These are phyloP conservation scores for Caenorhabditis sp. DNA, from an alignment of 2,888 invertebrate species.

Conservation along the genomic window DNA sequence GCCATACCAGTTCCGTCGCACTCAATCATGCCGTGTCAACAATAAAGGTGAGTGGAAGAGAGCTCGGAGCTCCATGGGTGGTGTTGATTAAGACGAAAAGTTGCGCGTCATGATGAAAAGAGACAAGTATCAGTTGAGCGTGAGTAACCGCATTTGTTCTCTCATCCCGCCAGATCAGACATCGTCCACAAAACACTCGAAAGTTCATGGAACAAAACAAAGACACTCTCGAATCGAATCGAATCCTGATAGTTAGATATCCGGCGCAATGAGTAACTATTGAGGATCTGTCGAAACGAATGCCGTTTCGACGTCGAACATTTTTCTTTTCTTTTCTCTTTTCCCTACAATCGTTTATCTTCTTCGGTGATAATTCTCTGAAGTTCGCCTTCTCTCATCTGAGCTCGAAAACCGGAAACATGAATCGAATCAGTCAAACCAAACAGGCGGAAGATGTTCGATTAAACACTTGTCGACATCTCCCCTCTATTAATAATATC, in stretches of 20 bases:
- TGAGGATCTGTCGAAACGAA: no score
- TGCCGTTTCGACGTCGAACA: background rate
- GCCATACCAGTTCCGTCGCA: constrained; percentile 72
- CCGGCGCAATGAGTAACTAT: constrained; percentile 40
- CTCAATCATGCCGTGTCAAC: constrained; percentile 78
- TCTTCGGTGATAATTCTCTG: constrained; percentile 5
- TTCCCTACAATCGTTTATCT: background rate
- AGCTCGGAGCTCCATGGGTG: no score
- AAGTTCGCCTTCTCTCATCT: constrained; percentile 8
- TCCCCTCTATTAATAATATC: constrained; percentile 44
- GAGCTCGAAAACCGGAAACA: constrained; percentile 24
- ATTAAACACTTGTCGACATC: constrained; percentile 19
- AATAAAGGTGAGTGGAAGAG: constrained; percentile 65
- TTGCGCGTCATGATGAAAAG: no score
- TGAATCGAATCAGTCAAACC: constrained; percentile 29
- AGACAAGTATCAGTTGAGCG: no score
- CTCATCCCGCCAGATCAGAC: background rate
- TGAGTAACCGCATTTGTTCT: background rate
- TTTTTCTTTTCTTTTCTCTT: background rate
- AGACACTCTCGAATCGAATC: constrained; percentile 13
- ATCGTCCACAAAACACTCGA: constrained; percentile 8
- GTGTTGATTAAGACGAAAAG: no score
- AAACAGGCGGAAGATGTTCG: constrained; percentile 48
- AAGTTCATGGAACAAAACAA: constrained; percentile 46
- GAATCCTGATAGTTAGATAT: constrained; percentile 42